Percentiles rank a stretch among this genome's conserved stretches.
These are phyloP conservation scores for Peromyscus attwateri DNA, from an alignment of 2,797 vertebrate genomes.

Conservation along the genomic window DNA sequence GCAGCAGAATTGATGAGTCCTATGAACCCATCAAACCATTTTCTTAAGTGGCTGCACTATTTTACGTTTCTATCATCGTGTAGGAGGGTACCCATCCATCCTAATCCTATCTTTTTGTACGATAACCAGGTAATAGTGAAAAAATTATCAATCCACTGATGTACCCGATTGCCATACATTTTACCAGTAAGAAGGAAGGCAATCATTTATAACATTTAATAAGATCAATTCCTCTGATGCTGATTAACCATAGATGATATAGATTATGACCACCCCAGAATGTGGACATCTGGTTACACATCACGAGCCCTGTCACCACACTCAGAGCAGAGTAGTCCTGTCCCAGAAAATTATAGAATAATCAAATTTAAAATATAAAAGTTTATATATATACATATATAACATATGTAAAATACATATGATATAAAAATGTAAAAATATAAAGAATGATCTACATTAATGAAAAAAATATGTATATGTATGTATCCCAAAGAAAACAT, in stretches of 20 bases:
- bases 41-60: neutral
- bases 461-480: neutral
- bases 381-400: neutral
- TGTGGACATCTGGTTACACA: neutral
- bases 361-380: neutral
- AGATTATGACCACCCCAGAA: neutral
- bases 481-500: neutral
- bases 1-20: neutral
- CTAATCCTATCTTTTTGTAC: neutral
- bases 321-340: neutral
- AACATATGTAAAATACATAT: neutral
- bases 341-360: neutral
- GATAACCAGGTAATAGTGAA: neutral
- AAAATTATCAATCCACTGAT: neutral
- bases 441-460: neutral
- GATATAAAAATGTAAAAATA: neutral
- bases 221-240: neutral
- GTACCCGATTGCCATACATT: neutral
- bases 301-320: neutral
- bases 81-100: neutral
- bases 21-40: neutral
- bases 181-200: neutral
- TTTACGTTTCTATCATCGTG: neutral
- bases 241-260: neutral
- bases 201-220: neutral